Conservation (phyloP, 2,113 vertebrate species). For the Glareola pratincola region DNA sequence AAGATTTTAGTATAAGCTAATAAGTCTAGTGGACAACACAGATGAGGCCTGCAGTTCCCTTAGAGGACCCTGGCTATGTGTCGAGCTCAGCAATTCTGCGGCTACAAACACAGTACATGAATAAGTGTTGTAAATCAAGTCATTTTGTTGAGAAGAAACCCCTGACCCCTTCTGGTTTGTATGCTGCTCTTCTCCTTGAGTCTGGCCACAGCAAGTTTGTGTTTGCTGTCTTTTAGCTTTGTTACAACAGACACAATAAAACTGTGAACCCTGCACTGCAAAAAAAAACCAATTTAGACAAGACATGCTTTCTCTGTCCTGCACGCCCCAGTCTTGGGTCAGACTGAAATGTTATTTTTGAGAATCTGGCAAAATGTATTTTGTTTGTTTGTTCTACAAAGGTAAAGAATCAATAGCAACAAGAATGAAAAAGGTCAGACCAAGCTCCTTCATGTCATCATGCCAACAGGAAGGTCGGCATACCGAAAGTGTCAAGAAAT, state of each 20-base stretch:
- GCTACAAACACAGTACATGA: background rate
- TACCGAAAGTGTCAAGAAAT: background rate
- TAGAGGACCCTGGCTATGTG: background rate
- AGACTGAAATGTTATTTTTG: background rate
- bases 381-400: slow-evolving; percentile 18
- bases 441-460: background rate
- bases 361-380: background rate
- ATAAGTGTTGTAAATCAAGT: background rate
- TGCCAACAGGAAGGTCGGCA: background rate
- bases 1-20: background rate
- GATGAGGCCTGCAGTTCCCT: background rate
- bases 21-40: background rate
- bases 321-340: background rate
- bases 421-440: slow-evolving; percentile 9
- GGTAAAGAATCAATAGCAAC: slow-evolving; percentile 11
- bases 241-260: background rate
- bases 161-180: background rate
- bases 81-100: background rate
- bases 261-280: background rate
- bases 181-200: background rate
- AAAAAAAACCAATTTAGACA: background rate
- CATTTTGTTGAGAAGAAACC: background rate
- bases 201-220: background rate
- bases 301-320: background rate
- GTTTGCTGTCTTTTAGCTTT: background rate